phyloP scores from a whole-genome alignment of 2,888 invertebrate species.

The Epinotia brunnichana region DNA sequence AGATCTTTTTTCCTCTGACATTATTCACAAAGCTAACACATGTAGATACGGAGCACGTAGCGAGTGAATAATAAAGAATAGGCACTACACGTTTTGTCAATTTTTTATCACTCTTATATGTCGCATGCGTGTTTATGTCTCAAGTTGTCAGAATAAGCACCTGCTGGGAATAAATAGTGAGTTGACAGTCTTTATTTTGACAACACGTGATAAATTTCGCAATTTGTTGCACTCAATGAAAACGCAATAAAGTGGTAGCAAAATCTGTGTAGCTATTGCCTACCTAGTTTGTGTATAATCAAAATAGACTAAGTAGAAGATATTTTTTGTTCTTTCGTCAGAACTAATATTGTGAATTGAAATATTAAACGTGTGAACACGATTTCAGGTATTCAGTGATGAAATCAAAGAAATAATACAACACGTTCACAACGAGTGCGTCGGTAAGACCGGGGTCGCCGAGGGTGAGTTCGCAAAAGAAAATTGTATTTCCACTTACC shows the following conservation, averaged over 20 bases:
- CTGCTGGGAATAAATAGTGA: conserved; percentile 37
- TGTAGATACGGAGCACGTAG: conserved; percentile 63
- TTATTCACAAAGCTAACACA: conserved; percentile 73
- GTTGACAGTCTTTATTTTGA: conserved; percentile 18
- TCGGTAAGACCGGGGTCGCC: conserved; percentile 74
- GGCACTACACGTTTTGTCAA: conserved; percentile 46
- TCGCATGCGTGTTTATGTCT: conserved; percentile 39
- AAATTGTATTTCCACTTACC: conserved; percentile 68
- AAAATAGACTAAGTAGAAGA: no score
- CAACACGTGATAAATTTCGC: background rate
- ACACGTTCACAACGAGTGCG: conserved; percentile 79
- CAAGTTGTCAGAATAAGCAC: conserved; percentile 41
- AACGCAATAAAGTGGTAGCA: background rate
- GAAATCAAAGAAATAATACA: conserved; percentile 82
- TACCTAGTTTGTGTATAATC: no score
- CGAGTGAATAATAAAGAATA: conserved; percentile 57
- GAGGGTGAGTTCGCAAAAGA: conserved; percentile 77
- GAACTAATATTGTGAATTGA: conserved; percentile 20
- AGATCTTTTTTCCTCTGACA: conserved; percentile 71
- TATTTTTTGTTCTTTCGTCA: no score
- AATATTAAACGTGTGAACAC: conserved; percentile 51
- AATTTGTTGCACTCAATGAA: background rate
- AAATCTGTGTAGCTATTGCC: background rate
- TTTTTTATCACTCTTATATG: conserved; percentile 44
- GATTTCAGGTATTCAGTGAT: conserved; percentile 78